Conservation (phyloP, 1,140 invertebrate species). For the Atta colombica region DNA sequence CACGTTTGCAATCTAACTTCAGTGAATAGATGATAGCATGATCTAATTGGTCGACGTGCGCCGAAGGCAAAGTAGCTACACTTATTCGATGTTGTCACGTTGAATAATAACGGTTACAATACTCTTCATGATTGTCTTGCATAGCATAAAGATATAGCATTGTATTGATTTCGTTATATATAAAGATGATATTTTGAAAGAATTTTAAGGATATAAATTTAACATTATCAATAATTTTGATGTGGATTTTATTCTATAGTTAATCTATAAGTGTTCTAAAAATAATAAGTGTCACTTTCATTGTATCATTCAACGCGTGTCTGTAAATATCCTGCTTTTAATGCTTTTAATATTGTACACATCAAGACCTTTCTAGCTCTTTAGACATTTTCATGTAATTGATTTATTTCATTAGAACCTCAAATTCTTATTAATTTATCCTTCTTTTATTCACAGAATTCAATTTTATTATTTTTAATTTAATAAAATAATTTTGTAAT, state of each 20-base stretch:
- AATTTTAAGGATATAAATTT: not conserved
- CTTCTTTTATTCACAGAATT: not conserved
- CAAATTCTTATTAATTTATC: not conserved
- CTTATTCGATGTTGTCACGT: constrained; percentile 68
- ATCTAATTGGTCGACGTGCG: constrained; percentile 75
- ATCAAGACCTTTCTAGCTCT: too few species aligned
- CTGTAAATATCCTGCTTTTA: not conserved
- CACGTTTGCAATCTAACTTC: constrained; percentile 72
- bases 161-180: not conserved
- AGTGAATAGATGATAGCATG: constrained; percentile 49
- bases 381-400: too few species aligned
- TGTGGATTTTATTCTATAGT: not conserved
- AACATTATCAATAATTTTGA: not conserved
- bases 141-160: not conserved
- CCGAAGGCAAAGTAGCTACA: constrained; percentile 67
- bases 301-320: not conserved
- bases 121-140: constrained; percentile 32
- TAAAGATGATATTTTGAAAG: constrained; percentile 12
- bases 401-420: too few species aligned
- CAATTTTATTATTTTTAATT: not conserved
- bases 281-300: not conserved
- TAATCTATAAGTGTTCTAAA: not conserved
- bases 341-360: too few species aligned
- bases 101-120: constrained; percentile 41
- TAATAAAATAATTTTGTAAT: not conserved